A percentile compares a stretch with the other conserved stretches of the same genome.
phyloP scores from a whole-genome alignment of 2,797 vertebrate genomes.

The Ambastaia sidthimunki region DNA sequence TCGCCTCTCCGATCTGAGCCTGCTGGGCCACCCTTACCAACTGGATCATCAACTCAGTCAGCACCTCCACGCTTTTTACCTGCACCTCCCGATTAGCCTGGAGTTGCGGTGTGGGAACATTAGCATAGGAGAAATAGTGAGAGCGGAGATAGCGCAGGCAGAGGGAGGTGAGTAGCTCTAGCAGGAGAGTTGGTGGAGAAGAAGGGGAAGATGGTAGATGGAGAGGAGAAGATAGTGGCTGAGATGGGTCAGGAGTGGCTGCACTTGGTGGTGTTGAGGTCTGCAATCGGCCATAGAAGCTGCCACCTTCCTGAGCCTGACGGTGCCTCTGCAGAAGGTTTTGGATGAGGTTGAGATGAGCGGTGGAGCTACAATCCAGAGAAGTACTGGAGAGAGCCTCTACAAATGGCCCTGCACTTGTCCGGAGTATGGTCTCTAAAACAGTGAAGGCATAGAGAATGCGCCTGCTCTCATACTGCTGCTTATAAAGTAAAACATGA shows the following conservation, averaged over 20 bases:
- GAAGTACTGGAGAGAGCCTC: constrained; percentile 86
- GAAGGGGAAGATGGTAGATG: constrained; percentile 72
- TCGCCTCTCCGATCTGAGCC: constrained; percentile 25
- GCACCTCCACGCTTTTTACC: constrained; percentile 94
- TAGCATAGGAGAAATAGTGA: constrained; percentile 89
- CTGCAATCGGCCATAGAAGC: constrained; percentile 88
- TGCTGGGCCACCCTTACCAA: constrained; percentile 74
- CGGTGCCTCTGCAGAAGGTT: constrained; percentile 94
- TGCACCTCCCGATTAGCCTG: constrained; percentile 94
- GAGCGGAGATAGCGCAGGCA: constrained; percentile 92
- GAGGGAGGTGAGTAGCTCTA: constrained; percentile 90
- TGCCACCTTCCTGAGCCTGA: constrained; percentile 86
- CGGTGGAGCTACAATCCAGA: constrained; percentile 90
- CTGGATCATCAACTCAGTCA: constrained; percentile 85
- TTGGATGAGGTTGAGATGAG: constrained; percentile 92
- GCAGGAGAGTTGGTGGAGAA: constrained; percentile 79
- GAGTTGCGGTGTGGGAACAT: constrained; percentile 81
- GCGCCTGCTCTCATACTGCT: constrained; percentile 84
- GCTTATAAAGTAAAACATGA: constrained; percentile 89
- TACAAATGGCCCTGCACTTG: constrained; percentile 86
- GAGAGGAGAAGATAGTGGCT: constrained; percentile 79
- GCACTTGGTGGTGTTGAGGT: constrained; percentile 73
- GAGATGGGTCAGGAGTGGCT: constrained; percentile 66
- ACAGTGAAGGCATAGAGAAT: constrained; percentile 90
- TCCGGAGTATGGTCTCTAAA: constrained; percentile 89